Evolutionary conservation across 2,888 invertebrate genomes (phyloP), one percentile per base, ranked within the genome.

Genomic region (Drosophila siamana): DNA sequence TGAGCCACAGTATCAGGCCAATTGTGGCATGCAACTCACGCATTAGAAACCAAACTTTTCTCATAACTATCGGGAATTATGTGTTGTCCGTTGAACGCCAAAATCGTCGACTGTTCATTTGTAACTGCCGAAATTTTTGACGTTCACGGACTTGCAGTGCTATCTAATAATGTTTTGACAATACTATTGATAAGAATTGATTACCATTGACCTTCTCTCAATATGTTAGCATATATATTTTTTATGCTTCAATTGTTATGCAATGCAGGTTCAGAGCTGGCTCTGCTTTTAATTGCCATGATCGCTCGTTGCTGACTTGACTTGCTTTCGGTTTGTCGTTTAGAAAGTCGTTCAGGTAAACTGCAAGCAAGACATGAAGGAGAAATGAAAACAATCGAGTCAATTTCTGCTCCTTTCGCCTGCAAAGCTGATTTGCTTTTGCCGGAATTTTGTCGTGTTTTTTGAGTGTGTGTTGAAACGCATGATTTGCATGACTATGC

Each of bases 321-420:
- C 83, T 22, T 22, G 61, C 83, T 80, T 80, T 86, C 83, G 13
- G 54, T 86, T 75, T 76, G 26, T 8, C 6, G 50, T 69, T 86
- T 81, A 67, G 80, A 81, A 81, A 81, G 48, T 43, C 40, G 13
- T 6, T 38, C 15, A 30, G 43, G n/a, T 30, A 13, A 47, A 13
- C 4, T 30, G 30, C 11, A 30, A 11, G n/a, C 9, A 3, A 30
- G 9, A 30, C 9, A 30, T 24, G 56, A 47, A n/a, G n/a, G n/a
- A n/a, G n/a, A n/a, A n/a, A n/a, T n/a, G n/a, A n/a, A n/a, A n/a
- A n/a, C 19, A 19, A 19, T 19, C 19, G 19, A 30, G 51, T 52
- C 19, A 50, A 64, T 72, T 46, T 28, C 46, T 61, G 63, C 46
- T 65, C 78, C 80, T 83, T 80, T 86, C 80, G 78, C 80, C 80